Evolutionary conservation across 2,888 invertebrate species (phyloP), one percentile per base, ranked within the genome.

Genomic region (Clostera curtula): DNA sequence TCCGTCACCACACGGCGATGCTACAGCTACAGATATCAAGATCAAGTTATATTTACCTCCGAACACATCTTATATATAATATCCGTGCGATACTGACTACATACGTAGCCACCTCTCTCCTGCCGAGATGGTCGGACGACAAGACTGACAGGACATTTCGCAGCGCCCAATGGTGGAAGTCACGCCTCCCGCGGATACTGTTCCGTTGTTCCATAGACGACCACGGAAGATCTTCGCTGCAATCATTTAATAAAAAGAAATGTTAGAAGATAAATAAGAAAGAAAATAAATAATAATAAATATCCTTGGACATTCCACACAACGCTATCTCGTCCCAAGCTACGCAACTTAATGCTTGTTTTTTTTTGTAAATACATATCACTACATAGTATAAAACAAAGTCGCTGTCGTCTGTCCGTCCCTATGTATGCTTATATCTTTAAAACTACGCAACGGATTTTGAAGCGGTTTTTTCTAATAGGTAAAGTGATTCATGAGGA

Each of bases 111-210:
- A 65, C 48, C 1, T 18, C 22, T 2, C 40, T 44, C 25, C 51
- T 58, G 7, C 67, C 66, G 0, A 50, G 2, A 3, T 35, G 26
- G 4, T 61, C 64, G 1, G 47, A 39, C 37, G 79, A 73, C 1
- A 85, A 35, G 1, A 79, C 73, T 0, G 62, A 47, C 4, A 40
- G 55, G 2, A 67, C 53, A 24, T 58, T 39, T 29, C 84, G 73
- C 32, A 89, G 43, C n/a, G 82, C 68, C 61, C 87, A 89, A 12
- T 73, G 71, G 56, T 89, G 88, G 47, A 90, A 82, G 19, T 87
- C 87, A 0, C 73, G 63, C 0, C 86, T 82, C 0, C 72, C 66
- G 37, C 85, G 83, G 6, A 90, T 46, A 9, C 72, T 47, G 29
- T 76, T 82, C 4, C 84, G 73, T 34, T 88, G 84, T 8, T 85